Evolutionary conservation across 2,888 invertebrate genomes (phyloP).

Genomic region (Mythimna loreyi): DNA sequence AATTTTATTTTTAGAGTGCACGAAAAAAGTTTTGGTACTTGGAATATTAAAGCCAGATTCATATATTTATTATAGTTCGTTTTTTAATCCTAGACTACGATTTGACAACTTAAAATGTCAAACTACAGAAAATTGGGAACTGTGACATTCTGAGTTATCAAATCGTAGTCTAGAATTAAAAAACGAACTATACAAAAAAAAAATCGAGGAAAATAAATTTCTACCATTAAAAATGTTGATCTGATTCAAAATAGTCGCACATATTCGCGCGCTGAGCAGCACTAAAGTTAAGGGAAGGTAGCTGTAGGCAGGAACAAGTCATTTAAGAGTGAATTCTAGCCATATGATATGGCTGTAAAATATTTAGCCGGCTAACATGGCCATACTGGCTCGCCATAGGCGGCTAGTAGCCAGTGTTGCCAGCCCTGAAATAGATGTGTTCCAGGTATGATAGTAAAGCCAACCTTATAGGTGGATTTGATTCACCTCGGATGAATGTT

Average conservation of each 20-base stretch:
- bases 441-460: conserved; percentile 52
- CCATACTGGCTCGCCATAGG: conserved; percentile 30
- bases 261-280: neutral
- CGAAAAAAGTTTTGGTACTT: neutral
- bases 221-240: neutral
- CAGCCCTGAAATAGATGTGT: conserved; percentile 53
- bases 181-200: neutral
- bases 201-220: neutral
- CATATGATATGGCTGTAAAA: conserved; percentile 15
- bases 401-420: conserved; percentile 30
- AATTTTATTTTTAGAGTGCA: neutral
- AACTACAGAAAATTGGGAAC: too few species aligned
- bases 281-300: conserved; percentile 15
- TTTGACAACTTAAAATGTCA: too few species aligned
- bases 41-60: neutral
- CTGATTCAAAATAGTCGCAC: neutral
- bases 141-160: too few species aligned
- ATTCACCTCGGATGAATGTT: conserved; percentile 41
- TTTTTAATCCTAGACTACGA: too few species aligned
- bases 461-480: conserved; percentile 54
- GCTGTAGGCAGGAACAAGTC: conserved; percentile 40
- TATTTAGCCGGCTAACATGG: conserved; percentile 7
- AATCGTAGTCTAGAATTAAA: too few species aligned
- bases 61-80: too few species aligned
- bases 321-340: neutral